Conservation (phyloP, 37 sponge, comb jelly and placozoan genomes). For the Agelas oroides region DNA sequence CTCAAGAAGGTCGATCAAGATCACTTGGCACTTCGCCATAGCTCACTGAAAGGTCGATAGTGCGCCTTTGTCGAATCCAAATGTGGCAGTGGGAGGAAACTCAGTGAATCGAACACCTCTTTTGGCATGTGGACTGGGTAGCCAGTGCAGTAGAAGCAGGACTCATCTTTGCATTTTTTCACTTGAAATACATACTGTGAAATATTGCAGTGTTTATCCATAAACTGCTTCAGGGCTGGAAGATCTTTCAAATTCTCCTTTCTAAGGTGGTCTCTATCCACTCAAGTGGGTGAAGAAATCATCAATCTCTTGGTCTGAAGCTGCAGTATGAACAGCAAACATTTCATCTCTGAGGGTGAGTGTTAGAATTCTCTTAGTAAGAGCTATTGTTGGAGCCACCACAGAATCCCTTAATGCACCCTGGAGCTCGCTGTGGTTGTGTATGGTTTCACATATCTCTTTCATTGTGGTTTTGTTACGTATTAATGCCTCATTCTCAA, state of each 20-base stretch:
- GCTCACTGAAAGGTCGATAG: neutral
- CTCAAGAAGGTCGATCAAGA: conserved; percentile 2
- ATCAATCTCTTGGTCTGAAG: too few relatives aligned
- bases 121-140: conserved; percentile 2
- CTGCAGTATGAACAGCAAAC: too few relatives aligned
- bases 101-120: conserved; percentile 21
- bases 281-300: too few relatives aligned
- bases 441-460: conserved; percentile 12
- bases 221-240: conserved; percentile 6
- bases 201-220: conserved; percentile 7
- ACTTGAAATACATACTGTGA: conserved; percentile 27
- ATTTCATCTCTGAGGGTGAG: too few relatives aligned
- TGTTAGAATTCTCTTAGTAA: too few relatives aligned
- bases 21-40: conserved; percentile 19
- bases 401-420: neutral
- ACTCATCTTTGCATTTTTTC: conserved; percentile 1
- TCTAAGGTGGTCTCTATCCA: neutral
- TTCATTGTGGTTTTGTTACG: conserved; percentile 1
- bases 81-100: neutral
- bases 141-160: conserved; percentile 1
- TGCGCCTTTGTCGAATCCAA: conserved; percentile 1
- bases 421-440: neutral
- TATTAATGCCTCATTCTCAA: too few relatives aligned
- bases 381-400: neutral
- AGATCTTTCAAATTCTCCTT: neutral